phyloP scores from a whole-genome alignment of 2,797 vertebrate genomes.

The Hydrophis major region DNA sequence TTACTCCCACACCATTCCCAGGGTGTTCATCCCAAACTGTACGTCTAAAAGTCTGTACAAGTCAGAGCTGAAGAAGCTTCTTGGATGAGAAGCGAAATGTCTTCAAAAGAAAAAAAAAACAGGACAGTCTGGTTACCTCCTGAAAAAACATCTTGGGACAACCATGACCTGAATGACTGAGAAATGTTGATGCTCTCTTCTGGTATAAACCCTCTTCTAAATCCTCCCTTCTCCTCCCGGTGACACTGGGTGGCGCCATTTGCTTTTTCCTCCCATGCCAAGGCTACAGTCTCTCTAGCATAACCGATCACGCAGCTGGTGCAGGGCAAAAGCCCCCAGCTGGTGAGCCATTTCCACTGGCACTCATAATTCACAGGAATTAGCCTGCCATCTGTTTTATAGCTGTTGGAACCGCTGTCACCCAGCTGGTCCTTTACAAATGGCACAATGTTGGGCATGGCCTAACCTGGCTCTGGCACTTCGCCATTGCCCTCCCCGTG shows the following conservation, averaged over 20 bases:
- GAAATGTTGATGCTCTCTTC: not conserved
- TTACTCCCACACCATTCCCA: no score
- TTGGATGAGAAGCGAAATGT: no score
- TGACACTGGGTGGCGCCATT: not conserved
- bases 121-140: no score
- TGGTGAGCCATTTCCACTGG: not conserved
- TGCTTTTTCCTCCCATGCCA: not conserved
- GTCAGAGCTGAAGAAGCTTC: no score
- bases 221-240: not conserved
- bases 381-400: slow-evolving; percentile 20
- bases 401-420: not conserved
- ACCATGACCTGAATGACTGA: no score
- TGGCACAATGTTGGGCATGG: not conserved
- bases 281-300: not conserved
- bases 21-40: no score
- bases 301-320: slow-evolving; percentile 7
- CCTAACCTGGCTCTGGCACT: not conserved
- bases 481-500: not conserved
- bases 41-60: no score
- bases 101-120: no score
- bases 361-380: slow-evolving; percentile 2
- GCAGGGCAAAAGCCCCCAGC: not conserved
- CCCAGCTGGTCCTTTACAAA: slow-evolving; percentile 17
- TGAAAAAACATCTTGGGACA: no score
- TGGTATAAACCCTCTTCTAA: not conserved